phyloP scores from a whole-genome alignment of 2,113 vertebrate species.

The Gambusia holbrooki region DNA sequence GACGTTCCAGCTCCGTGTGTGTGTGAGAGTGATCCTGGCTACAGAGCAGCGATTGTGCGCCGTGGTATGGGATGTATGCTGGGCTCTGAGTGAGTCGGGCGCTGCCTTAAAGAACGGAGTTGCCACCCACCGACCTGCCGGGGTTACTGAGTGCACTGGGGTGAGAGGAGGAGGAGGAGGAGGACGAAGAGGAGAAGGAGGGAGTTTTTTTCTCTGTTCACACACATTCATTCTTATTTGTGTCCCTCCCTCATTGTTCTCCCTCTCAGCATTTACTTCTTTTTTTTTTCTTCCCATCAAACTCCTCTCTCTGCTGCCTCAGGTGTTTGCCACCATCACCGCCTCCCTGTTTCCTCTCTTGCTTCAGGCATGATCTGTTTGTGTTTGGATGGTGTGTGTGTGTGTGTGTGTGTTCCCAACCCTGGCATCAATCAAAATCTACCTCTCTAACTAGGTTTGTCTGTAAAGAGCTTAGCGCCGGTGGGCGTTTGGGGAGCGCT shows the following conservation, averaged over 20 bases:
- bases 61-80: constrained; percentile 70
- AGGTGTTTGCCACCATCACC: constrained; percentile 38
- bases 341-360: constrained; percentile 25
- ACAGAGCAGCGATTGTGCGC: constrained; percentile 72
- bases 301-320: background rate
- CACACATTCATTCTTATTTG: constrained; percentile 64
- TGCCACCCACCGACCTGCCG: constrained; percentile 59
- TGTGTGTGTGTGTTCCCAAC: constrained; percentile 30
- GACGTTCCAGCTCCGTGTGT: constrained; percentile 33
- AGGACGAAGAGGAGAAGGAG: constrained; percentile 28
- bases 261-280: constrained; percentile 31
- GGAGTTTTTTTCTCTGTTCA: constrained; percentile 56
- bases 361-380: constrained; percentile 27
- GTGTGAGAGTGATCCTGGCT: constrained; percentile 37
- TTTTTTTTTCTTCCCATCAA: background rate
- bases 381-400: too few relatives aligned
- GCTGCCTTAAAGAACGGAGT: constrained; percentile 48
- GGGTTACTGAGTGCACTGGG: constrained; percentile 71
- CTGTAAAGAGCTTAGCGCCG: constrained; percentile 75
- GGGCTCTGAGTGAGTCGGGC: constrained; percentile 27
- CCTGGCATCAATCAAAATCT: constrained; percentile 37
- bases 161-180: constrained; percentile 22
- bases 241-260: constrained; percentile 33
- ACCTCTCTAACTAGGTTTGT: constrained; percentile 66
- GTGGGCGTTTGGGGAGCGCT: constrained; percentile 63